Evolutionary conservation across 2,888 invertebrate genomes (phyloP).

Genomic region (Thymelicus sylvestris): DNA sequence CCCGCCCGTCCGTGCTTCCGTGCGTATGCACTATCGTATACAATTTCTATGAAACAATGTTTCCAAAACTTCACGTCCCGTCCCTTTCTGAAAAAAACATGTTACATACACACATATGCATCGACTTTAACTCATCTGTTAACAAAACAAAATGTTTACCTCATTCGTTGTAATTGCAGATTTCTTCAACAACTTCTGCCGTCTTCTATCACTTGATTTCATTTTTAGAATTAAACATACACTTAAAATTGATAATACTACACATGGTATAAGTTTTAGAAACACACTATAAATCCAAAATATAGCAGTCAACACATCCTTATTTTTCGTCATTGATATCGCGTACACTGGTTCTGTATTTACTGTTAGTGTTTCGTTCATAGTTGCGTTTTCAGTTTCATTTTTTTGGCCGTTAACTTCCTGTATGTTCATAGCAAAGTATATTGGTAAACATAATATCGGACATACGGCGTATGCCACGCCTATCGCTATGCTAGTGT

Average conservation of each 20-base stretch:
- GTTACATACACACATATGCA: too few relatives aligned
- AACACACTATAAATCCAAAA: slow-evolving; percentile 97
- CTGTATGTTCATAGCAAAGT: slow-evolving; percentile 90
- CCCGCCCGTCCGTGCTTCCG: too few relatives aligned
- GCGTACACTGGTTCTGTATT: slow-evolving; percentile 86
- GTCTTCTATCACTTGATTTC: slow-evolving; percentile 91
- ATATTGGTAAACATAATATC: slow-evolving; percentile 92
- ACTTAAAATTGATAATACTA: slow-evolving; percentile 93
- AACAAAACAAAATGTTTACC: slow-evolving; percentile 52
- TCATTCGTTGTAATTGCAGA: slow-evolving; percentile 71
- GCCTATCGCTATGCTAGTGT: slow-evolving; percentile 90
- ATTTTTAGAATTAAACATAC: slow-evolving; percentile 90
- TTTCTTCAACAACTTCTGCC: slow-evolving; percentile 87
- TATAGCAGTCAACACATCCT: slow-evolving; percentile 87
- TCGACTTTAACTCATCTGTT: too few relatives aligned
- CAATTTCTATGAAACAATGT: too few relatives aligned
- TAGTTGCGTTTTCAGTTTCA: slow-evolving; percentile 53
- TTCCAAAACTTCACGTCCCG: too few relatives aligned
- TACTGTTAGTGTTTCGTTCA: slow-evolving; percentile 52
- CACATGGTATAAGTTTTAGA: slow-evolving; percentile 95
- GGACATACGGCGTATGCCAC: slow-evolving; percentile 93
- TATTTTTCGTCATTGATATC: slow-evolving; percentile 87
- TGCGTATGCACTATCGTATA: too few relatives aligned
- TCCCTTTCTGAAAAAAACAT: too few relatives aligned
- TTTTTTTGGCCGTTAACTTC: slow-evolving; percentile 57